A percentile compares a stretch with the other conserved stretches of the same genome.
These are phyloP conservation scores for Percina caprodes DNA, from an alignment of 2,113 vertebrate species.

Conservation along the genomic window DNA sequence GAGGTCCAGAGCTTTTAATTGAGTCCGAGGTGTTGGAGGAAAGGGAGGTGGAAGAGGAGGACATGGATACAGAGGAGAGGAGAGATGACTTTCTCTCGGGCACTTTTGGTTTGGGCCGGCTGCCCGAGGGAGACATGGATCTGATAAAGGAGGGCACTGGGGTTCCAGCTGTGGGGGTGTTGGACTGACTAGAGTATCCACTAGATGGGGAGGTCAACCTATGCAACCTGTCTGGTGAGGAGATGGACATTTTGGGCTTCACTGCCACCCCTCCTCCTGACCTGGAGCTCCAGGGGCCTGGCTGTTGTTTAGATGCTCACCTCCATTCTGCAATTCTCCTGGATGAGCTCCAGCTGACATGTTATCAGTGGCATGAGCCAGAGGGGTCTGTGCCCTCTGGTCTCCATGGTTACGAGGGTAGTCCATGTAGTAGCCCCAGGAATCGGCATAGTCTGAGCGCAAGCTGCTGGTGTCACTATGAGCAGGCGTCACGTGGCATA, in stretches of 20 bases:
- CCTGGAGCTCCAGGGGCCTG: slow-evolving; percentile 72
- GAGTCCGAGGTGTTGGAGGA: slow-evolving; percentile 95
- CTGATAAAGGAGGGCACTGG: slow-evolving; percentile 91
- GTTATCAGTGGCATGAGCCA: slow-evolving; percentile 64
- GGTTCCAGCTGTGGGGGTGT: slow-evolving; percentile 95
- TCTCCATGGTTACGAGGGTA: slow-evolving; percentile 83
- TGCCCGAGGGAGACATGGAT: slow-evolving; percentile 87
- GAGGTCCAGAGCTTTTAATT: slow-evolving; percentile 75
- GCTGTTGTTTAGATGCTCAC: slow-evolving; percentile 71
- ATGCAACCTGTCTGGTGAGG: slow-evolving; percentile 92
- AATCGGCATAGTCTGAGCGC: slow-evolving; percentile 93
- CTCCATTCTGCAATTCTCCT: slow-evolving; percentile 78
- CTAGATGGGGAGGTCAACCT: slow-evolving; percentile 96
- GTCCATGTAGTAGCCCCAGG: slow-evolving; percentile 95
- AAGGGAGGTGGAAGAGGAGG: slow-evolving; percentile 96
- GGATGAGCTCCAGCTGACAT: slow-evolving; percentile 52
- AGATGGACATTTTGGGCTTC: slow-evolving; percentile 85
- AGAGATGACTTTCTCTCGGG: slow-evolving; percentile 98
- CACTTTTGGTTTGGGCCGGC: slow-evolving; percentile 91
- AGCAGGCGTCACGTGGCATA: slow-evolving; percentile 90
- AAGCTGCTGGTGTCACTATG: slow-evolving; percentile 96
- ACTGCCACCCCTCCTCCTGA: slow-evolving; percentile 64
- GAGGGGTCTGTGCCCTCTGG: slow-evolving; percentile 76
- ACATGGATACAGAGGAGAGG: slow-evolving; percentile 91
- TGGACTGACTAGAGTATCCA: slow-evolving; percentile 98